These are phyloP conservation scores for Cyprinus carpio DNA, from an alignment of 2,113 vertebrate species.

Conservation along the genomic window DNA sequence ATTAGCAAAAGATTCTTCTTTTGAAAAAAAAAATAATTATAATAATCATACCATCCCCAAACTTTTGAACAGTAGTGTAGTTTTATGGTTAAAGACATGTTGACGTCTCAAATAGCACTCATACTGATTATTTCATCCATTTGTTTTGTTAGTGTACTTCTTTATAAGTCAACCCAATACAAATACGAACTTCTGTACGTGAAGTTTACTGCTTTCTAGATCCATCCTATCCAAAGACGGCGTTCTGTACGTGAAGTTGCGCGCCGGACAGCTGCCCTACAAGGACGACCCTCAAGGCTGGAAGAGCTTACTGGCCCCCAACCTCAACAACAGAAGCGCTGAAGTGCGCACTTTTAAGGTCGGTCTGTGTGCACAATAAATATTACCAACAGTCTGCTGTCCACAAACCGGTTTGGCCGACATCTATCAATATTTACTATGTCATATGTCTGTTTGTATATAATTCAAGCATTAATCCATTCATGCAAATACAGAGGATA, in stretches of 20 bases:
- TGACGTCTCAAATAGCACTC: too few relatives aligned
- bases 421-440: slow-evolving; percentile 16
- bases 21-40: neutral
- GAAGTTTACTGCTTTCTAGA: slow-evolving; percentile 69
- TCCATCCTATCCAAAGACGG: slow-evolving; percentile 93
- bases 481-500: neutral
- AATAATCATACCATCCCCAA: too few relatives aligned
- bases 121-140: neutral
- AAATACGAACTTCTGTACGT: too few relatives aligned
- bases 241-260: slow-evolving; percentile 90
- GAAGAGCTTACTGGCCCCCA: slow-evolving; percentile 90
- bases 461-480: neutral
- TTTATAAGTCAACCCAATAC: too few relatives aligned
- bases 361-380: slow-evolving; percentile 23
- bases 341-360: slow-evolving; percentile 93
- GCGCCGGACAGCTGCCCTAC: slow-evolving; percentile 94
- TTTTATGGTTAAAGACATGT: neutral
- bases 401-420: neutral
- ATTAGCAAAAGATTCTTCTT: neutral
- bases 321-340: slow-evolving; percentile 81
- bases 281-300: slow-evolving; percentile 97
- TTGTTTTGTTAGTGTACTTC: neutral
- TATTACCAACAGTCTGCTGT: neutral
- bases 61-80: neutral
- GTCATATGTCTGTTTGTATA: neutral